Percentiles rank a stretch among this genome's conserved stretches.
phyloP scores from a whole-genome alignment of 2,113 vertebrate species.

The Oophaga pumilio region DNA sequence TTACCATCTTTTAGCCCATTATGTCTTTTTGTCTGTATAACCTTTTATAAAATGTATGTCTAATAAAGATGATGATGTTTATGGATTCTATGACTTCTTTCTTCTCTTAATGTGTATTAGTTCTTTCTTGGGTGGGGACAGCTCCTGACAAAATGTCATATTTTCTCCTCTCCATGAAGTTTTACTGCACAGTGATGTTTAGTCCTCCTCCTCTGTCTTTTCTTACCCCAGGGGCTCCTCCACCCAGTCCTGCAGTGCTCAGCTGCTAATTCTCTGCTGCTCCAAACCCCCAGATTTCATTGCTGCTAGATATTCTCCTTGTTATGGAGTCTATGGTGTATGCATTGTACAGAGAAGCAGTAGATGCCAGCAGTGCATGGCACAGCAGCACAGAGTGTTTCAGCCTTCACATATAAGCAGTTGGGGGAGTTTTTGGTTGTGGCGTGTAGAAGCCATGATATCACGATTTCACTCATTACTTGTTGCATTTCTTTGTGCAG shows the following conservation, averaged over 20 bases:
- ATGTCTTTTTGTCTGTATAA: too few relatives aligned
- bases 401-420: neutral
- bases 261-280: neutral
- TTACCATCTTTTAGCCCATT: too few relatives aligned
- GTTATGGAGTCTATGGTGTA: neutral
- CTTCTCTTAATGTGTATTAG: too few relatives aligned
- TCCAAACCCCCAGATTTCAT: neutral
- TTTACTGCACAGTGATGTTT: neutral
- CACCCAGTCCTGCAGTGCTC: neutral
- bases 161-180: neutral
- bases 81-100: too few relatives aligned
- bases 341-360: neutral
- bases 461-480: neutral
- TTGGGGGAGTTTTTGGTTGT: neutral
- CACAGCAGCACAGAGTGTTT: neutral
- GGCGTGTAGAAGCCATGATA: neutral
- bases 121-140: neutral
- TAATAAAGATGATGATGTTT: too few relatives aligned
- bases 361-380: neutral
- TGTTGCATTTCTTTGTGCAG: slow-evolving; percentile 66
- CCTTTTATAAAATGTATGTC: too few relatives aligned
- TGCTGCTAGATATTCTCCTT: neutral
- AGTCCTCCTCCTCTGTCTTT: neutral
- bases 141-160: too few relatives aligned
- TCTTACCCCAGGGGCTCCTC: neutral